Base-by-base conservation (phyloP, 2,113 vertebrate genomes). In the Phaethon lepturus region DNA sequence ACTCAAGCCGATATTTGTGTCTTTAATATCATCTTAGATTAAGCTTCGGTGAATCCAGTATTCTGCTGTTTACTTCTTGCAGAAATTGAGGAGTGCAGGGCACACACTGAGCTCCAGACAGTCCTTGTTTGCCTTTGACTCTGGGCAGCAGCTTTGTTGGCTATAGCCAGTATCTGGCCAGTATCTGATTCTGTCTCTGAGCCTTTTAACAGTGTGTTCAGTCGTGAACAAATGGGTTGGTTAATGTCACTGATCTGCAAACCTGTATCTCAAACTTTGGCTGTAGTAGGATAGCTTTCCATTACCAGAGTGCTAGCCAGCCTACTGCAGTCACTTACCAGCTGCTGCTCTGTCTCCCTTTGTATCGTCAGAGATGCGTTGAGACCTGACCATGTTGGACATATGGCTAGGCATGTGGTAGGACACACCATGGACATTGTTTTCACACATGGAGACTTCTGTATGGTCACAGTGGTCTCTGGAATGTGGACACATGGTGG, bases 321-420 rank as follows among this genome's bases (percentile, higher is more conserved):
- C 29, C 60, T 35, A 0, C 26, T 81, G 73, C 59, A 56, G 63
- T 68, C 55, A 16, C 68, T 53, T 44, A 40, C n/a, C n/a, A n/a
- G 53, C 45, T 73, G 49, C 62, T 75, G 13, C 76, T 80, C 10
- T 56, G 24, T 63, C 33, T 31, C 19, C 3, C 10, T 40, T 35
- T 16, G 10, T 74, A 7, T 75, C 8, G 3, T 22, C 20, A 67
- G 66, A 74, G 35, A 2, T 14, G 13, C 17, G 2, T 66, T 38
- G 50, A 18, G 26, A 14, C 2, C 0, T 40, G 88, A 31, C 0
- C 0, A 0, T 35, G 55, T 26, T 66, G 24, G 60, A 4, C 40
- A 8, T 0, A 0, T 71, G 80, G 55, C 24, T 45, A 60, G 63
- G 19, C 5, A 2, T 6, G 20, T 71, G 26, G 31, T 17, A 35